Base-by-base conservation (phyloP, 2,888 invertebrate genomes). In the Drosophila leonis region DNA sequence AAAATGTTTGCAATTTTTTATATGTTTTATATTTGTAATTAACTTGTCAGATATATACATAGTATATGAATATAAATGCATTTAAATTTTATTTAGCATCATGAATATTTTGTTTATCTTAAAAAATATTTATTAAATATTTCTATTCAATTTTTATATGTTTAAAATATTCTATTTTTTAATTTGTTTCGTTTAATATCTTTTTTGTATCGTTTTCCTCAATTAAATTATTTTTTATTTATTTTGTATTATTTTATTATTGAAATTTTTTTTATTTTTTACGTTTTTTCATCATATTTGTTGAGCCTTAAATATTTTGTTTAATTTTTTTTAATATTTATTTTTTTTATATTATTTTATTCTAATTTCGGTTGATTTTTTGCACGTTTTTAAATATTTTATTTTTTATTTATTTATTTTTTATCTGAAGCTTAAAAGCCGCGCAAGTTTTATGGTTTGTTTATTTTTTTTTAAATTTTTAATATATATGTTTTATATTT, bases 381-480 rank as follows among this genome's bases (percentile, higher is more conserved):
- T 24, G 1, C 1, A 6, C 2, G 5, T 29, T 55, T 27, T 27
- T 46, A 15, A 39, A n/a, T 12, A 9, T 27, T 42, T 4, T 20
- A 15, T 31, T 29, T 18, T 15, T 7, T 29, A 0, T 29, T 24
- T 24, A 24, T 24, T 24, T 24, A 24, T 24, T 24, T 24, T 15
- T 31, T 4, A 12, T 27, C 20, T 27, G 8, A 1, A 46, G 0
- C 10, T 13, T 10, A 31, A 20, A 13, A 29, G 0, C 4, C 29
- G 51, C 61, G 61, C 54, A n/a, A 48, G n/a, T n/a, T n/a, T n/a
- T n/a, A n/a, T n/a, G n/a, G n/a, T 33, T 27, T 37, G 5, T 46
- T 51, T 5, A 12, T 20, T 24, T 24, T 13, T 33, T 46, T 13
- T 27, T 37, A n/a, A 31, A 12, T 33, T 46, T 13, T 27, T 37